phyloP scores from a whole-genome alignment of 1,140 invertebrate species.

The Drosophila navojoa region DNA sequence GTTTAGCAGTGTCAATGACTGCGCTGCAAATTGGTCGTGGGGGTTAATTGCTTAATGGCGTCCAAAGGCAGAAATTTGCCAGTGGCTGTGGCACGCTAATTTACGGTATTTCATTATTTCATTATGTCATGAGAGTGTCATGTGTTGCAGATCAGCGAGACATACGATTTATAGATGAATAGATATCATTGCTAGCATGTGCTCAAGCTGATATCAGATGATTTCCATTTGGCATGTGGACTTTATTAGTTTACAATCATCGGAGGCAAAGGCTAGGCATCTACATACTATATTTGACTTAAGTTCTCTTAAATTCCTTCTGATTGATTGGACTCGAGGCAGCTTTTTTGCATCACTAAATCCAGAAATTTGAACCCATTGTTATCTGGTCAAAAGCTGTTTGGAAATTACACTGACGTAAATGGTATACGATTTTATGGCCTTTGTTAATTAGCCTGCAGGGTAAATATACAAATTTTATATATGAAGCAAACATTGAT shows the following conservation, averaged over 20 bases:
- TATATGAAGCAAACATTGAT: slow-evolving; percentile 29
- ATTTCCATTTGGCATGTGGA: too few species aligned
- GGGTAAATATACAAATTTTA: slow-evolving; percentile 25
- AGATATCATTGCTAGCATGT: too few species aligned
- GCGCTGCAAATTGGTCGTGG: slow-evolving; percentile 39
- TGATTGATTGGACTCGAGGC: slow-evolving; percentile 33
- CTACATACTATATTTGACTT: too few species aligned
- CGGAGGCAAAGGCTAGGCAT: too few species aligned
- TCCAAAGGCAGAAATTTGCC: slow-evolving; percentile 52
- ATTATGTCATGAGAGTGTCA: slow-evolving; percentile 41
- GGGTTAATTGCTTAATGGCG: slow-evolving; percentile 75
- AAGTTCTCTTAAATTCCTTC: neutral
- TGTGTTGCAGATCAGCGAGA: slow-evolving; percentile 31
- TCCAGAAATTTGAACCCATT: too few species aligned
- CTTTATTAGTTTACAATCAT: neutral
- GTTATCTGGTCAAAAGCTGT: neutral
- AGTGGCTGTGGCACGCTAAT: slow-evolving; percentile 55
- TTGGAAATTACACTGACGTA: too few species aligned
- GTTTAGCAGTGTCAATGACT: slow-evolving; percentile 62
- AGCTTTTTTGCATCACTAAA: too few species aligned
- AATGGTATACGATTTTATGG: neutral
- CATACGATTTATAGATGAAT: slow-evolving; percentile 42
- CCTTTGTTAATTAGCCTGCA: slow-evolving; percentile 19
- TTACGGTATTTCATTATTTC: slow-evolving; percentile 50
- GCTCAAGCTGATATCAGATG: too few species aligned